These are phyloP conservation scores for Caenorhabditis sinica DNA, from an alignment of 2,888 invertebrate species.

Conservation along the genomic window DNA sequence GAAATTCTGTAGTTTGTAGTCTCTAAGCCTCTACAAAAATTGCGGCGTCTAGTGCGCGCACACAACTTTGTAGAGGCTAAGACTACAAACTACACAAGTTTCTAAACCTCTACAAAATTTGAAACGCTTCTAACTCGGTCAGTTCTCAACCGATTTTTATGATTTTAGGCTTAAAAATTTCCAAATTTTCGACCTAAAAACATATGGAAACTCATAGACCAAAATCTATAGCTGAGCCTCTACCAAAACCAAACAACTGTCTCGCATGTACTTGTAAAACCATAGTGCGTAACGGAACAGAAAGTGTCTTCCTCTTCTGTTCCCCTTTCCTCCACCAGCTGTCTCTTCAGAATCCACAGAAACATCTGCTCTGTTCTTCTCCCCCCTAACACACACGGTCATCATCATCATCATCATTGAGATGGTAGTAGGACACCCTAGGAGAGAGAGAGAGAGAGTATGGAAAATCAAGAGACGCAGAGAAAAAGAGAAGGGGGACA, in stretches of 20 bases:
- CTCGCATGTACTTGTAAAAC: too few species aligned
- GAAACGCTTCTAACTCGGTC: too few species aligned
- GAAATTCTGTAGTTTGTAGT: too few species aligned
- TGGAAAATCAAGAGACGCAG: neutral
- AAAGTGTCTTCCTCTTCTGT: neutral
- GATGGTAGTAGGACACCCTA: conserved; percentile 4
- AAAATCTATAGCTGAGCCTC: too few species aligned
- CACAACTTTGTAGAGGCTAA: too few species aligned
- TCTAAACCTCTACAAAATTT: neutral
- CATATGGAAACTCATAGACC: too few species aligned
- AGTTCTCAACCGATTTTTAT: too few species aligned
- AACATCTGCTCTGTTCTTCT: conserved; percentile 4
- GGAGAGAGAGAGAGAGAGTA: neutral
- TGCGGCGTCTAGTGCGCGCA: too few species aligned
- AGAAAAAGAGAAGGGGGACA: neutral
- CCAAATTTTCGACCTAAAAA: too few species aligned
- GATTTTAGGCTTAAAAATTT: too few species aligned
- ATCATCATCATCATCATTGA: conserved; percentile 10
- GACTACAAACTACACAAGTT: conserved; percentile 8
- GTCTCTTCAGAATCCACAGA: neutral
- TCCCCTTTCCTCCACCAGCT: neutral
- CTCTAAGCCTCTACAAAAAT: too few species aligned
- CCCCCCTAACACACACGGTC: neutral
- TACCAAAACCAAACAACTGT: too few species aligned
- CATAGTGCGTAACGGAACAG: neutral